phyloP scores from a whole-genome alignment of 1,140 invertebrate genomes.

The Branchinecta lindahli region DNA sequence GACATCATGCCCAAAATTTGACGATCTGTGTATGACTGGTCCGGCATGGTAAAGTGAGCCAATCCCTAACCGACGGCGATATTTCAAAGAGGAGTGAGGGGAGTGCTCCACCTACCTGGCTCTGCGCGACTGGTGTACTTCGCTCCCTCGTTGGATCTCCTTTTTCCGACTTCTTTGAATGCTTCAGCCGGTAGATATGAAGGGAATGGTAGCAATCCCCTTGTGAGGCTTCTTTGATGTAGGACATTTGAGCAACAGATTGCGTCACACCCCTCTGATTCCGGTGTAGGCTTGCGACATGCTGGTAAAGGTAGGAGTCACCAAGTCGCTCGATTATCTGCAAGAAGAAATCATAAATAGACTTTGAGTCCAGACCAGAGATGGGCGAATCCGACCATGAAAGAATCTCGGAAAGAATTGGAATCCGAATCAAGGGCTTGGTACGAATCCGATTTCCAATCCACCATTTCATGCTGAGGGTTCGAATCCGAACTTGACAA shows the following conservation, averaged over 20 bases:
- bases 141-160: background rate
- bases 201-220: constrained; percentile 75
- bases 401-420: too few relatives aligned
- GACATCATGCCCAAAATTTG: too few relatives aligned
- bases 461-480: too few relatives aligned
- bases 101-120: background rate
- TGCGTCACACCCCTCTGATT: constrained; percentile 57
- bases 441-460: too few relatives aligned
- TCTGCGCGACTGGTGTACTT: background rate
- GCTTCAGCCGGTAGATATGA: constrained; percentile 71
- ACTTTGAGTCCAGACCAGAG: too few relatives aligned
- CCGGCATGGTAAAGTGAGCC: too few relatives aligned
- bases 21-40: too few relatives aligned
- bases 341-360: constrained; percentile 1
- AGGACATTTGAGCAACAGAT: constrained; percentile 62
- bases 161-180: constrained; percentile 48
- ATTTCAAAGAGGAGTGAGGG: too few relatives aligned
- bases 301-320: constrained; percentile 39
- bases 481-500: too few relatives aligned
- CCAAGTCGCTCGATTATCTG: constrained; percentile 42
- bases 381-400: too few relatives aligned
- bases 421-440: too few relatives aligned
- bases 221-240: constrained; percentile 71
- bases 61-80: too few relatives aligned
- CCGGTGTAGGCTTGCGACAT: constrained; percentile 44